Evolutionary conservation across 2,888 invertebrate genomes (phyloP).

Genomic region (Melipona bicolor): DNA sequence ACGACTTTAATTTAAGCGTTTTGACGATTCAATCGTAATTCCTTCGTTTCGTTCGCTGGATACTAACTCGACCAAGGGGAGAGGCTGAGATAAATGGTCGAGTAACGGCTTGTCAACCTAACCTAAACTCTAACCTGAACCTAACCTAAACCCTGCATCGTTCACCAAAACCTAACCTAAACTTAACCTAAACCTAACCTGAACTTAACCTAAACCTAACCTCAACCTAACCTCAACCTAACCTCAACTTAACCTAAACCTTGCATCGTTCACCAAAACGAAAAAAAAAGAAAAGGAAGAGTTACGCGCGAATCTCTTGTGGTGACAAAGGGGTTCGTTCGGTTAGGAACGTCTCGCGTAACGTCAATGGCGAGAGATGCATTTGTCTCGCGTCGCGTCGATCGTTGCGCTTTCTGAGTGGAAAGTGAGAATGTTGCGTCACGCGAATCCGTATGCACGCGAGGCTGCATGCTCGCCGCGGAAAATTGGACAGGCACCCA

Average conservation of each 20-base stretch:
- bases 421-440: slow-evolving; percentile 38
- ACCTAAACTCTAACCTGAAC: no score
- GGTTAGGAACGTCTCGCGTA: neutral
- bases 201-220: no score
- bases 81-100: neutral
- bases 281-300: neutral
- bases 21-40: neutral
- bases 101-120: neutral
- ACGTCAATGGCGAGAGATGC: neutral
- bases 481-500: neutral
- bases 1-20: neutral
- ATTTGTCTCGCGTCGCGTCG: neutral
- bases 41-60: neutral
- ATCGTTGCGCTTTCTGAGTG: neutral
- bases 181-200: no score
- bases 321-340: no score
- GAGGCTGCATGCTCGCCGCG: neutral
- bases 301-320: neutral
- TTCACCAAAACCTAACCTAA: no score
- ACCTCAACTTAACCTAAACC: neutral
- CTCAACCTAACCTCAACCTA: no score
- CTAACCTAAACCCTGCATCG: no score
- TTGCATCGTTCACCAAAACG: no score
- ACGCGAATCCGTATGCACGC: slow-evolving; percentile 37
- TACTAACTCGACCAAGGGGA: neutral